Base-by-base conservation (phyloP, 2,888 invertebrate species). In the Epsilonema sp. region DNA sequence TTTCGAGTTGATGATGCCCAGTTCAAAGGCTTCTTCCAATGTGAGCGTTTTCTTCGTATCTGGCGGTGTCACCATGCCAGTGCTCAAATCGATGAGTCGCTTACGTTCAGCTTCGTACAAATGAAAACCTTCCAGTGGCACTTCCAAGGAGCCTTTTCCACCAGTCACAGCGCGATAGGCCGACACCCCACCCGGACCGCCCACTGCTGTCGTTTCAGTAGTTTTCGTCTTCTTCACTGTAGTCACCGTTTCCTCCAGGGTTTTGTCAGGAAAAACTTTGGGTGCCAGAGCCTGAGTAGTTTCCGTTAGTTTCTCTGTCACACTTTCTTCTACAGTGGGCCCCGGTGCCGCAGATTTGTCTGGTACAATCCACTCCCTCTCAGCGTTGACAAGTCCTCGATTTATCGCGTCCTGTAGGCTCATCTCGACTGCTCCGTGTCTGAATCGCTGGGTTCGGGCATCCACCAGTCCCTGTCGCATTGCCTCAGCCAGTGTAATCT, bases 1-100 rank as follows among this genome's bases (percentile, higher is more conserved):
- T 52, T 77, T 73, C 20, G 79, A 75, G 67, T 85, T 79, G 38
- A 89, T 79, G 20, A 89, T 77, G 60, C 80, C 77, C 49, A 82
- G 72, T 58, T 78, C 77, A 26, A 89, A 71, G 54, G 86, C 82
- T 65, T 86, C 85, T 64, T 81, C 78, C 54, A 87, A 78, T 49
- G 80, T 78, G 37, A 83, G 76, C 46, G 80, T 69, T 54, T 82
- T 73, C 63, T 84, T 84, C 4, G 84, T 83, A 11, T 80, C 79
- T 1, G 82, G 81, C 53, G 87, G 80, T 20, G 77, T 76, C 56
- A 87, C 83, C 26, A 81, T 69, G 2, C 89, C 89, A 1, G 76
- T 77, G 0, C 74, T 70, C 1, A 85, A 79, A 65, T 89, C 80
- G 56, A 86, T 81, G 1, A 82, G 66, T 45, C 76, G 77, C 61